Percentiles rank a stretch among this genome's conserved stretches.
These are phyloP conservation scores for Sarcophaga subvicina DNA, from an alignment of 2,888 invertebrate species.

Conservation along the genomic window DNA sequence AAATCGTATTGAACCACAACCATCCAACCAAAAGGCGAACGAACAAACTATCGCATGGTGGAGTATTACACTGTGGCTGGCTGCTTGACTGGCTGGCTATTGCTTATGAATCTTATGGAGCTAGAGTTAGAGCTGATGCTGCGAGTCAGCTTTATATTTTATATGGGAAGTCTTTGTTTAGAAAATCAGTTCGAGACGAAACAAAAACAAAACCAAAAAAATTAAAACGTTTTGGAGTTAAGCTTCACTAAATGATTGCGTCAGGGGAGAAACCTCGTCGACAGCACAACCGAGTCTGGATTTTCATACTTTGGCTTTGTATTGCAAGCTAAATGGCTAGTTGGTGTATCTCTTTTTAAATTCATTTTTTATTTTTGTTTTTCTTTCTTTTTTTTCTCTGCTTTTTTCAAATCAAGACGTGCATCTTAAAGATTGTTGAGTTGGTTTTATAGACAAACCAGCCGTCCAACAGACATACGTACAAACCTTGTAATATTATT, in stretches of 20 bases:
- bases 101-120: constrained; percentile 15
- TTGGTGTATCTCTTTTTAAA: constrained; percentile 31
- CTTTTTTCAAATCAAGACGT: constrained; percentile 64
- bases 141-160: constrained; percentile 16
- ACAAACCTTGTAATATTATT: constrained; percentile 64
- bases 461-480: constrained; percentile 42
- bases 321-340: not conserved
- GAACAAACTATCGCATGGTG: constrained; percentile 3
- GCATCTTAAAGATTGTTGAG: constrained; percentile 67
- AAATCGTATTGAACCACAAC: constrained; percentile 25
- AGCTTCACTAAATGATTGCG: constrained; percentile 73
- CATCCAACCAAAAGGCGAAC: not conserved
- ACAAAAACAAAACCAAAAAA: constrained; percentile 31
- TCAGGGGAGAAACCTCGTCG: constrained; percentile 69
- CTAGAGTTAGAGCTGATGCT: constrained; percentile 39
- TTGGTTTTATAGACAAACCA: constrained; percentile 54
- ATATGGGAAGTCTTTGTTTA: not conserved
- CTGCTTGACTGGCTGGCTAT: constrained; percentile 22
- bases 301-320: constrained; percentile 38
- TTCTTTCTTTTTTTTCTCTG: constrained; percentile 21
- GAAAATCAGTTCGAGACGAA: constrained; percentile 3
- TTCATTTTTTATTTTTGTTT: constrained; percentile 37
- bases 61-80: constrained; percentile 28
- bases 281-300: constrained; percentile 51
- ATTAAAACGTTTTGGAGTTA: constrained; percentile 59